Percentiles rank a stretch among this genome's conserved stretches.
Conservation (phyloP, 2,888 invertebrate species). For the Hypomecis atomaria region DNA sequence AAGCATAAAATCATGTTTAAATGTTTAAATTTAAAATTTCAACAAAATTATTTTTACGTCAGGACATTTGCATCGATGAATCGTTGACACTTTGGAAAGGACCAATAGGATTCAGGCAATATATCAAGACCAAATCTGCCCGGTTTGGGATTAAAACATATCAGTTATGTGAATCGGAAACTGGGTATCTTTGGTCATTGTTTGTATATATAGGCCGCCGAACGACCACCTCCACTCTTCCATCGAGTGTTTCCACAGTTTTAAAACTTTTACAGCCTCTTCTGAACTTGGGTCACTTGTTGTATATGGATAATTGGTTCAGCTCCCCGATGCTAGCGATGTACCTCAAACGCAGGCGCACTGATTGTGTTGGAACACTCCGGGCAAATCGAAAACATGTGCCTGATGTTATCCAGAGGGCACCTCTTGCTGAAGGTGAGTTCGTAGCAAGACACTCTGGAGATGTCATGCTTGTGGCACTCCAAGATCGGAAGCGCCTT, state of each 20-base stretch:
- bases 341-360: conserved; percentile 32
- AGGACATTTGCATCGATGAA: no score
- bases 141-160: no score
- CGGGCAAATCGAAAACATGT: conserved; percentile 15
- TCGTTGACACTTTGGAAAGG: no score
- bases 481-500: conserved; percentile 17
- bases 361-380: conserved; percentile 37
- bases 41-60: no score
- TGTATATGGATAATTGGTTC: conserved; percentile 29
- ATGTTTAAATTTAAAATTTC: no score
- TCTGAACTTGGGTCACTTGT: conserved; percentile 25
- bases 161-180: no score
- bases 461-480: conserved; percentile 21
- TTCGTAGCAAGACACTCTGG: conserved; percentile 36
- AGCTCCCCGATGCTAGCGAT: conserved; percentile 29
- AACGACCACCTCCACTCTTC: conserved; percentile 14
- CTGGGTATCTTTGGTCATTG: no score
- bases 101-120: no score
- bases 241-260: conserved; percentile 20
- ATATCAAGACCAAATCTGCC: no score
- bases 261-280: conserved; percentile 13
- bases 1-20: no score
- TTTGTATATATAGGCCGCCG: not conserved
- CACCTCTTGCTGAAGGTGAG: conserved; percentile 30
- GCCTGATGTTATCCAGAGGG: conserved; percentile 25